Evolutionary conservation across 2,888 invertebrate genomes (phyloP), one percentile per base, ranked within the genome.

Genomic region (Leucoma salicis): DNA sequence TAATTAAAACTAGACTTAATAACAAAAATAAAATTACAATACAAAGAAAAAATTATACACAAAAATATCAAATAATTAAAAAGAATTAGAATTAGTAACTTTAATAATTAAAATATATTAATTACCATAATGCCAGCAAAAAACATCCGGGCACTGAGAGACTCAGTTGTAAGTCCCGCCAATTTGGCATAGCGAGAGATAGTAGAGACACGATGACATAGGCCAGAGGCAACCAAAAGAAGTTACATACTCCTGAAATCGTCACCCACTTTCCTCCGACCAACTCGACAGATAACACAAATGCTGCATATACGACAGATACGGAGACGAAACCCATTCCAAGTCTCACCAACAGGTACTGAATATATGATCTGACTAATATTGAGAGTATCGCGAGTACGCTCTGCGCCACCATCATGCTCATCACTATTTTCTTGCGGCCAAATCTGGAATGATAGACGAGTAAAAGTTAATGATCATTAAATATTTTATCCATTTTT

Each of bases 231-330:
- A 95, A 91, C 46, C 95, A 95, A 74, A 95, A 94, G 64, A 95
- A 91, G 76, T 95, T 95, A 60, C 94, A 94, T 46, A 95, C 94
- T 40, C 95, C 95, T 1, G 95, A 93, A 42, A 95, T 93, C 2
- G 95, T 95, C 48, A 95, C 91, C 95, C 95, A 95, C 58, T 94
- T 93, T 1, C 95, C 95, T 28, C 94, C 95, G 2, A 95, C 95
- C 40, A 95, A 83, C 74, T 95, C 95, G 59, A 95, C 94, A 25
- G 94, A 93, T 24, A 96, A 84, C 4, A 96, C 95, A 61, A 96
- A 94, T 15, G 94, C 95, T 27, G 95, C 93, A 74, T 95, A 95
- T 14, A 95, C 95, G 34, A 95, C 93, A 12, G 95, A 95, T n/a
- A 95, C 95, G 0, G 94, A 95, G 10, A 94, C 93, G 57, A 94